Base-by-base conservation (phyloP, 2,797 vertebrate species). In the Channallabes apus region DNA sequence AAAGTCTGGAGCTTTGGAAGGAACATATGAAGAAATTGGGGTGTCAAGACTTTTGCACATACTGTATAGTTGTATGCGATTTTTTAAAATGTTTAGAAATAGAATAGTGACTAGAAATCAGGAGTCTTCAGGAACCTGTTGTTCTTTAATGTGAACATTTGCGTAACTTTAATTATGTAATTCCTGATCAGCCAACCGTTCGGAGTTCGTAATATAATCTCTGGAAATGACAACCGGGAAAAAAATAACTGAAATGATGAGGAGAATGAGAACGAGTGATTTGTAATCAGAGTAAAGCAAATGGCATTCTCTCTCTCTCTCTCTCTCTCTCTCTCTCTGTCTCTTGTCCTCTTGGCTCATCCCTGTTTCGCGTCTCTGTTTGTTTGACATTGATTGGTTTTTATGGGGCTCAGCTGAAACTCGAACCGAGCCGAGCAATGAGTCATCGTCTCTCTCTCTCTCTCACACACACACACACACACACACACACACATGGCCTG, bases 351-450 rank as follows among this genome's bases (percentile, higher is more conserved):
- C 69, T 59, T 81, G 68, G 84, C 77, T 86, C 81, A 61, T 78
- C 65, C 38, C 58, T 69, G 83, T 83, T 84, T 61, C 76, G 51
- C 20, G 78, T 65, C 89, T 93, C 89, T 92, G 91, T 93, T 92
- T 92, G 92, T 92, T 86, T 93, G 93, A 94, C 94, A 93, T 93
- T 94, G 93, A 95, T 93, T 91, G 84, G 93, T 94, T 92, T 91
- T 93, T 92, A 90, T 90, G n/a, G 89, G 92, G 86, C 91, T 89
- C 88, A 89, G 75, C 87, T 87, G 93, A 94, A 91, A 95, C 91
- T 84, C 79, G 90, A 95, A 91, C 94, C 93, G 83, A 20, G 83
- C 17, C 84, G 82, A 91, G 93, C 91, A 14, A 88, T 91, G 93
- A 93, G 88, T 94, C 93, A 95, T 93, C 90, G 86, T 29, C 88